These are phyloP conservation scores for Esox lucius DNA, from an alignment of 2,797 vertebrate genomes.

Conservation along the genomic window DNA sequence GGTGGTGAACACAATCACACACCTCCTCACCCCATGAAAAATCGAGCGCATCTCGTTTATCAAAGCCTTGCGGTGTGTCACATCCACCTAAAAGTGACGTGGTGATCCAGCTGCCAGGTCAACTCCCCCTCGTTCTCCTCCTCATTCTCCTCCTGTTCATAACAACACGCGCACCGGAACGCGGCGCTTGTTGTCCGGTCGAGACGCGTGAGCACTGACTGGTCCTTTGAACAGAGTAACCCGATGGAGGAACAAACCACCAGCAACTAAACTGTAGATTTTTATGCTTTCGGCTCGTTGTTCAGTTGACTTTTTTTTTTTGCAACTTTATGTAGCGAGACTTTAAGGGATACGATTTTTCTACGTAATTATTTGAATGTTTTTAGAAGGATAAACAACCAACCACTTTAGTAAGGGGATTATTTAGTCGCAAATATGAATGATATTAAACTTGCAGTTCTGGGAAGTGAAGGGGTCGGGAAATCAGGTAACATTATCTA, in stretches of 20 bases:
- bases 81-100: conserved; percentile 24
- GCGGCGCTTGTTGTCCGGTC: too few species aligned
- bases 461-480: conserved; percentile 81
- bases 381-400: background rate
- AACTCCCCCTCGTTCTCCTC: background rate
- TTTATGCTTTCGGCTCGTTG: background rate
- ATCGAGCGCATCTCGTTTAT: conserved; percentile 5
- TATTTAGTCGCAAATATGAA: conserved; percentile 60
- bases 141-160: background rate
- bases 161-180: background rate
- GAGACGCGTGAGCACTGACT: too few species aligned
- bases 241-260: background rate
- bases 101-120: background rate
- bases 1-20: background rate
- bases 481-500: conserved; percentile 76
- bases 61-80: conserved; percentile 1
- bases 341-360: background rate
- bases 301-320: background rate
- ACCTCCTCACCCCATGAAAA: background rate
- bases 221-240: background rate
- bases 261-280: too few species aligned
- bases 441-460: conserved; percentile 78
- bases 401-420: background rate
- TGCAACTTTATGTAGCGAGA: background rate
- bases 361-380: background rate